Evolutionary conservation across 2,888 invertebrate genomes (phyloP), one percentile per base, ranked within the genome.

Genomic region (Margaritifera margaritifera): DNA sequence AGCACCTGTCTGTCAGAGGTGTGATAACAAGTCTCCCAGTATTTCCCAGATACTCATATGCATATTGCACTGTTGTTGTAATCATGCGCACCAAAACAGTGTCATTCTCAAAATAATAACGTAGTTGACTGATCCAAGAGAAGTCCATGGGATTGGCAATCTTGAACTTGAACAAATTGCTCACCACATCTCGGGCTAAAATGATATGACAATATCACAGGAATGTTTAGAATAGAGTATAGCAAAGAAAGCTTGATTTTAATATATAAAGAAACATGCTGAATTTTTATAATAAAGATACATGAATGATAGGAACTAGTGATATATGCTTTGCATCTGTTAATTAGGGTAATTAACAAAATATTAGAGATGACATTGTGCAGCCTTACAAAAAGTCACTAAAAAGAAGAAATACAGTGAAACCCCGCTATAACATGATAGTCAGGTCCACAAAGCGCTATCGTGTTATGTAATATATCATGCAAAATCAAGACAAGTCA

Each of bases 31-130:
- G 84, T 27, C 90, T 72, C 20, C 86, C 87, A 0, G 89, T 85
- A 79, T 89, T 89, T 11, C 89, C 89, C 52, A 90, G 86, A 74
- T 90, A 90, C 79, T 90, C 89, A 68, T 89, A 89, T 25, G 88
- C 89, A 77, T 90, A 90, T 24, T 86, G 86, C 24, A 90, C 88
- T 8, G 81, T 80, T n/a, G 89, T 89, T 19, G 88, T 89, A 72
- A 89, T 89, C 88, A 89, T 89, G n/a, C 83, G 75, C 6, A 89
- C 89, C 58, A 80, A 68, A 15, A 87, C 84, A 4, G 69, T 68
- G 0, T 92, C 92, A 4, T 83, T 74, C 71, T 86, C 84, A 77
- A 78, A 82, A 78, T 89, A 89, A 69, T 89, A 89, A 6, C 89
- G 74, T 25, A 90, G 80, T 80, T 90, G 89, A 63, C 88, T 88